Evolutionary conservation across 2,888 invertebrate genomes (phyloP).

Genomic region (Thelaira solivaga): DNA sequence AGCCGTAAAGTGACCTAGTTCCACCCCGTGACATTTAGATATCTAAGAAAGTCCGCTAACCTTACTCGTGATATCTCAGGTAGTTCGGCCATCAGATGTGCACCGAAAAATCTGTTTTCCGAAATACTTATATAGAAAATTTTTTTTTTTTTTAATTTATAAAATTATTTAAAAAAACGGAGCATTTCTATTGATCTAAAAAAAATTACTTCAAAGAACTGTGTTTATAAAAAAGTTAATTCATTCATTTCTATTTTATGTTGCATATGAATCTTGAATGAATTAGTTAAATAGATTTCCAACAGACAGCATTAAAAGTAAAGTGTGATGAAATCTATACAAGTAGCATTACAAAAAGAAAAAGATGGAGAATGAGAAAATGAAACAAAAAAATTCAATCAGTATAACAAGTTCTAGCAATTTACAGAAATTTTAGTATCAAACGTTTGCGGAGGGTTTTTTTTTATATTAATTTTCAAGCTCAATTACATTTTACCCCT

Average conservation of each 20-base stretch:
- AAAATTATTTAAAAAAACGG: too few relatives aligned
- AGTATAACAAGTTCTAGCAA: not conserved
- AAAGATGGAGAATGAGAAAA: too few relatives aligned
- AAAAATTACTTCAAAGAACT: not conserved
- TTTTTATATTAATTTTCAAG: slow-evolving; percentile 69
- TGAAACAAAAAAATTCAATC: not conserved
- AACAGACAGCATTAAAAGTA: not conserved
- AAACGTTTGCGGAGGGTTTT: slow-evolving; percentile 44
- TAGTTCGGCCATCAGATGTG: too few relatives aligned
- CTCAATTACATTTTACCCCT: slow-evolving; percentile 71
- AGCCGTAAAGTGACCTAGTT: too few relatives aligned
- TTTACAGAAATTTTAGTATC: not conserved
- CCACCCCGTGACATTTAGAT: too few relatives aligned
- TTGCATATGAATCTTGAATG: slow-evolving; percentile 6
- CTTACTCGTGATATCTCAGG: too few relatives aligned
- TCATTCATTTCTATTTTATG: not conserved
- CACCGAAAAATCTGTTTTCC: too few relatives aligned
- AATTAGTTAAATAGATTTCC: not conserved
- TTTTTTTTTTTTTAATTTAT: too few relatives aligned
- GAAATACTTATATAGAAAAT: too few relatives aligned
- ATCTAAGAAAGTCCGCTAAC: too few relatives aligned
- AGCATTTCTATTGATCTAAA: not conserved
- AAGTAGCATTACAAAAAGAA: too few relatives aligned
- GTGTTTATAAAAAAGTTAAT: not conserved
- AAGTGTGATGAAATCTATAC: not conserved